phyloP scores from a whole-genome alignment of 2,888 invertebrate species.

The Agrenia bidenticulata region DNA sequence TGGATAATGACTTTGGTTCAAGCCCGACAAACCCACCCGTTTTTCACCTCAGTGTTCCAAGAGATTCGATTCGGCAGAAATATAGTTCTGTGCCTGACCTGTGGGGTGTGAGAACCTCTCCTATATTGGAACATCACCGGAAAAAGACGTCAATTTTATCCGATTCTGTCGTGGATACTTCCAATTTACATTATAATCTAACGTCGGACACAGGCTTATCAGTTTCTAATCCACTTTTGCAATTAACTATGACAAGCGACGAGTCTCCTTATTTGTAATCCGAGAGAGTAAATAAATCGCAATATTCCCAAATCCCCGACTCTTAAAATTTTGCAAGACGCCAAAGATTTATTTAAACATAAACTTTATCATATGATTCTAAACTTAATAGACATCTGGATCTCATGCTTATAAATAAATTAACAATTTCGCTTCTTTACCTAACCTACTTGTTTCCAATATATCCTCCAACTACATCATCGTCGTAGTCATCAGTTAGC shows the following conservation, averaged over 20 bases:
- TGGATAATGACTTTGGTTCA: not conserved
- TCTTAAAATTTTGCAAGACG: too few relatives aligned
- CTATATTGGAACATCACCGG: slow-evolving; percentile 26
- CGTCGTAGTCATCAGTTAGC: too few relatives aligned
- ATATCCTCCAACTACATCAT: too few relatives aligned
- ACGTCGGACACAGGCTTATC: slow-evolving; percentile 11
- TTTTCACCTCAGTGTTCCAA: slow-evolving; percentile 10
- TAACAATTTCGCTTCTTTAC: too few relatives aligned
- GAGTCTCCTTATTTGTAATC: slow-evolving; percentile 43
- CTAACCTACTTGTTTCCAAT: too few relatives aligned
- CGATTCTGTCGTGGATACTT: slow-evolving; percentile 41
- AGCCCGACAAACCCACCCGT: not conserved
- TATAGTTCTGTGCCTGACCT: slow-evolving; percentile 48
- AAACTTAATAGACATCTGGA: too few relatives aligned
- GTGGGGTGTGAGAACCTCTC: slow-evolving; percentile 45
- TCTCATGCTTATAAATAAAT: too few relatives aligned
- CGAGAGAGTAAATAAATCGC: slow-evolving; percentile 7
- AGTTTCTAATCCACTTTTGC: slow-evolving; percentile 40
- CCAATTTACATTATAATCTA: not conserved
- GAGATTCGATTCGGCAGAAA: slow-evolving; percentile 26
- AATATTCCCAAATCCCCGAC: not conserved
- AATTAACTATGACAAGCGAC: slow-evolving; percentile 46
- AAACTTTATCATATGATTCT: too few relatives aligned
- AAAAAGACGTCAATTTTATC: slow-evolving; percentile 44
- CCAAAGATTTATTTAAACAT: too few relatives aligned